phyloP scores from a whole-genome alignment of 2,888 invertebrate genomes.

The Agonopterix arenella region DNA sequence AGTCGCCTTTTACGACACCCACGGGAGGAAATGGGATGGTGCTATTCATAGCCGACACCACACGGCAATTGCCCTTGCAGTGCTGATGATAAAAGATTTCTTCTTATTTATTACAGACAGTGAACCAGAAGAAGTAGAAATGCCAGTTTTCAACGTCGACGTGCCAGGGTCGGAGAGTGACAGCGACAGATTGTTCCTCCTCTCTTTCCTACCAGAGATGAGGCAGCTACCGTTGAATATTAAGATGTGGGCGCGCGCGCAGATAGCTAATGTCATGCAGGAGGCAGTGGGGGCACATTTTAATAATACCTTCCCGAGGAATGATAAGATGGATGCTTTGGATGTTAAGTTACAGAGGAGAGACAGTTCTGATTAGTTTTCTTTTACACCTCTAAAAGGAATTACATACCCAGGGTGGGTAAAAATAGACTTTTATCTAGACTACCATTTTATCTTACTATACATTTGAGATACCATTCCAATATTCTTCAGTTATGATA shows the following conservation, averaged over 20 bases:
- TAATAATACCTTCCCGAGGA: conserved; percentile 33
- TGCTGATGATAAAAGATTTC: no score
- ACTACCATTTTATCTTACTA: no score
- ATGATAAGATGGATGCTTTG: conserved; percentile 9
- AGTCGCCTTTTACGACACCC: no score
- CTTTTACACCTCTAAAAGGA: not conserved
- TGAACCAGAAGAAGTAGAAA: conserved; percentile 45
- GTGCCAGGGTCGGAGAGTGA: conserved; percentile 26
- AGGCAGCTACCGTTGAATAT: conserved; percentile 53
- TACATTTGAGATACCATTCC: no score
- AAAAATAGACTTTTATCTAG: no score
- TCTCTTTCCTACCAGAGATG: conserved; percentile 66
- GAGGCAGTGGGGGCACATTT: conserved; percentile 57
- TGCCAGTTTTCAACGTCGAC: conserved; percentile 44
- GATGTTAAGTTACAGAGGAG: conserved; percentile 29
- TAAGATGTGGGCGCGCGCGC: conserved; percentile 67
- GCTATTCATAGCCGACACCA: no score
- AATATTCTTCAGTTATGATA: no score
- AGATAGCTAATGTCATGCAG: conserved; percentile 65
- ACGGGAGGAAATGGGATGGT: no score
- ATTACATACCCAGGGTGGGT: no score
- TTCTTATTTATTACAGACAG: no score
- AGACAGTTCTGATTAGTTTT: conserved; percentile 33
- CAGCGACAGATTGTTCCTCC: conserved; percentile 52
- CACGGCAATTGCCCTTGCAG: no score